Evolutionary conservation across 1,140 invertebrate species (phyloP).

Genomic region (Proctacanthus coquilletti): DNA sequence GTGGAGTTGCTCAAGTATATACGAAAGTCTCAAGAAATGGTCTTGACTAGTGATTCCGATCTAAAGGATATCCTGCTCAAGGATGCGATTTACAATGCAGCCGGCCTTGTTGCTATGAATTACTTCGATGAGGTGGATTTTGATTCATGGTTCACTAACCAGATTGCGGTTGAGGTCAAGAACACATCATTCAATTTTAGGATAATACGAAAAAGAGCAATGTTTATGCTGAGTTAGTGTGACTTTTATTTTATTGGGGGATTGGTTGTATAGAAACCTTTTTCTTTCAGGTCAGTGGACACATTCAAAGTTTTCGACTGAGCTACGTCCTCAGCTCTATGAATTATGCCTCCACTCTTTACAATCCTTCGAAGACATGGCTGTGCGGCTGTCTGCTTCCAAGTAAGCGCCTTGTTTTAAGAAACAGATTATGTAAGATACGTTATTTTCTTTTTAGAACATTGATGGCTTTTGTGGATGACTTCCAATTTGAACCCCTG

Average conservation of each 20-base stretch:
- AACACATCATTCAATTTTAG: slow-evolving; percentile 70
- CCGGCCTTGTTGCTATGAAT: slow-evolving; percentile 77
- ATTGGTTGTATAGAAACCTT: too few species aligned
- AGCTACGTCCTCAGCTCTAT: slow-evolving; percentile 67
- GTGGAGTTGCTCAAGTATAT: slow-evolving; percentile 62
- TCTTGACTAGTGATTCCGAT: slow-evolving; percentile 46
- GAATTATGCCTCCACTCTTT: slow-evolving; percentile 58
- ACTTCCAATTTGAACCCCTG: slow-evolving; percentile 81
- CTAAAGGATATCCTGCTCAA: slow-evolving; percentile 65
- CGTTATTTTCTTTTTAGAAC: slow-evolving; percentile 32
- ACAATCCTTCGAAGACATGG: slow-evolving; percentile 57
- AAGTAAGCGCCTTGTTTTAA: slow-evolving; percentile 24
- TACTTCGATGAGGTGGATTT: slow-evolving; percentile 87
- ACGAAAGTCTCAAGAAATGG: slow-evolving; percentile 40
- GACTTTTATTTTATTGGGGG: slow-evolving; percentile 4
- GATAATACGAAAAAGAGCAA: slow-evolving; percentile 74
- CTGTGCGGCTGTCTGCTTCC: slow-evolving; percentile 65
- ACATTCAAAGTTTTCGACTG: slow-evolving; percentile 66
- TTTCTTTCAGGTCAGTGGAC: slow-evolving; percentile 51
- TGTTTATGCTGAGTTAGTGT: slow-evolving; percentile 37
- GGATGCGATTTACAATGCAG: slow-evolving; percentile 91
- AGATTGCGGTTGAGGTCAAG: slow-evolving; percentile 66
- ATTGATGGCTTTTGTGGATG: slow-evolving; percentile 69
- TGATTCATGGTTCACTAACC: slow-evolving; percentile 80
- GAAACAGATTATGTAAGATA: too few species aligned